These are phyloP conservation scores for Trogon melanurus DNA, from an alignment of 2,113 vertebrate genomes.

Conservation along the genomic window DNA sequence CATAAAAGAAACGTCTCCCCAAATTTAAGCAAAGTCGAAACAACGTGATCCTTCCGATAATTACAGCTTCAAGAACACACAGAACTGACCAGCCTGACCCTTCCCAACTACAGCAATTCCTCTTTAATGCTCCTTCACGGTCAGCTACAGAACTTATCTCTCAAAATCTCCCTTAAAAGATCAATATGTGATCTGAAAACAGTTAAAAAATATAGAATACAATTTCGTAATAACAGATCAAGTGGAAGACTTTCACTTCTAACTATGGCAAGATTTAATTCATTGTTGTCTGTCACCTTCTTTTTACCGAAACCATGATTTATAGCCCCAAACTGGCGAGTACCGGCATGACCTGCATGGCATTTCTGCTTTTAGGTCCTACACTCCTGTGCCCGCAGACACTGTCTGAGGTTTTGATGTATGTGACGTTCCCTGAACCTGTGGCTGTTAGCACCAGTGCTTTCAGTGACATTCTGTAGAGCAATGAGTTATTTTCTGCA, in stretches of 20 bases:
- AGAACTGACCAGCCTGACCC: neutral
- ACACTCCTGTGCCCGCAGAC: neutral
- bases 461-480: neutral
- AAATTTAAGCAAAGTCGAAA: neutral
- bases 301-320: neutral
- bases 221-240: neutral
- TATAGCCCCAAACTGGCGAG: neutral
- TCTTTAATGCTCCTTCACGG: neutral
- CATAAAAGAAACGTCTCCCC: neutral
- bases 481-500: neutral
- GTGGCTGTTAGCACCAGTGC: neutral
- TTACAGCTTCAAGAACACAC: neutral
- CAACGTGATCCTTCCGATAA: neutral
- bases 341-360: neutral
- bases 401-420: neutral
- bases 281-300: neutral
- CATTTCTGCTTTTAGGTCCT: neutral
- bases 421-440: neutral
- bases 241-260: neutral
- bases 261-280: neutral
- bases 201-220: neutral
- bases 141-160: neutral
- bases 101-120: neutral
- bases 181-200: neutral
- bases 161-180: neutral